Conservation (phyloP, 2,888 invertebrate genomes). For the Terebella lapidaria region DNA sequence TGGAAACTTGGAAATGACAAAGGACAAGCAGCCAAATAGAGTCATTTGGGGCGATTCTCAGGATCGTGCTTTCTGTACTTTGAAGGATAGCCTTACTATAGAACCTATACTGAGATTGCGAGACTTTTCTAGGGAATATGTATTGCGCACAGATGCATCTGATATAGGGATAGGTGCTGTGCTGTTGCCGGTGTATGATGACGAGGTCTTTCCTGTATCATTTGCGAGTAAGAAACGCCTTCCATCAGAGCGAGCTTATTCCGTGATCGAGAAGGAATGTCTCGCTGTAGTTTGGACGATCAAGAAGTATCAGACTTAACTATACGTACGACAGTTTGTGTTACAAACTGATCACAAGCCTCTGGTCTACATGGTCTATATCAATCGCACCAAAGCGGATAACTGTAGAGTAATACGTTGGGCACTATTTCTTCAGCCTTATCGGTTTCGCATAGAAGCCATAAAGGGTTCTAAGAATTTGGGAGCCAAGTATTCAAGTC, state of each 20-base stretch:
- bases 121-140: neutral
- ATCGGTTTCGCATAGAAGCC: too few relatives aligned
- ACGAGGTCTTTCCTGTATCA: neutral
- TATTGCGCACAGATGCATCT: neutral
- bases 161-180: neutral
- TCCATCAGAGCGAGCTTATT: neutral
- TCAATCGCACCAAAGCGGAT: too few relatives aligned
- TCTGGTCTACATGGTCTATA: too few relatives aligned
- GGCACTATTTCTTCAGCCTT: too few relatives aligned
- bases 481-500: too few relatives aligned
- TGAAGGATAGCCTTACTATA: neutral
- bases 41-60: neutral
- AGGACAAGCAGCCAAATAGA: neutral
- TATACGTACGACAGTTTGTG: too few relatives aligned
- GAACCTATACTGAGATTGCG: neutral
- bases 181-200: neutral
- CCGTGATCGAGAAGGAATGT: neutral
- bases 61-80: neutral
- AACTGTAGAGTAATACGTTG: too few relatives aligned
- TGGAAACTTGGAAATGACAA: conserved; percentile 3
- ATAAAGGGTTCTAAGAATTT: too few relatives aligned
- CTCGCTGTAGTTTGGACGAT: too few relatives aligned
- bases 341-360: too few relatives aligned
- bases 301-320: too few relatives aligned
- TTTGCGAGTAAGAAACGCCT: neutral